Evolutionary conservation across 2,888 invertebrate genomes (phyloP).

Genomic region (Coremacera marginata): DNA sequence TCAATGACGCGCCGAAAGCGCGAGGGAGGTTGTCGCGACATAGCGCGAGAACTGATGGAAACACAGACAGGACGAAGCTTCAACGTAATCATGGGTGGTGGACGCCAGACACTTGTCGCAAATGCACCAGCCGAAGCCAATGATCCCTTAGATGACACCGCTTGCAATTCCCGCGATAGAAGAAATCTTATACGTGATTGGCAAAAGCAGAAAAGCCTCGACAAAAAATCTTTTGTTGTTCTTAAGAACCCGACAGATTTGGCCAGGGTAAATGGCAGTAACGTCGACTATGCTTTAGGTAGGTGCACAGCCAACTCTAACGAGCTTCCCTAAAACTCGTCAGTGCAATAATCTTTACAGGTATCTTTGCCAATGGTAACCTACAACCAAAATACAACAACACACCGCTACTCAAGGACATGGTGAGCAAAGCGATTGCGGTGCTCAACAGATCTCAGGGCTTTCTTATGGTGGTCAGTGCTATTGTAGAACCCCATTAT

Average conservation of each 20-base stretch:
- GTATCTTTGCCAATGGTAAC: slow-evolving; percentile 82
- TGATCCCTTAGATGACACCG: slow-evolving; percentile 74
- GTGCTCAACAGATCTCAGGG: slow-evolving; percentile 77
- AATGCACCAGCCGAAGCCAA: slow-evolving; percentile 70
- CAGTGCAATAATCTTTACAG: neutral
- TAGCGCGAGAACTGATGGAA: slow-evolving; percentile 83
- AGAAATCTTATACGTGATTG: slow-evolving; percentile 81
- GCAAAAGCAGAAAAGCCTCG: slow-evolving; percentile 72
- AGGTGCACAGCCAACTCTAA: slow-evolving; percentile 23
- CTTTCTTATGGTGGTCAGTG: slow-evolving; percentile 83
- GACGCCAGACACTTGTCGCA: slow-evolving; percentile 77
- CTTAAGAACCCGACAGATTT: slow-evolving; percentile 78
- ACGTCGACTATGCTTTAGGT: slow-evolving; percentile 83
- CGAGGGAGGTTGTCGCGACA: slow-evolving; percentile 78
- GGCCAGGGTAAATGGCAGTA: slow-evolving; percentile 71
- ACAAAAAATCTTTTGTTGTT: slow-evolving; percentile 72
- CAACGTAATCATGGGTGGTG: slow-evolving; percentile 81
- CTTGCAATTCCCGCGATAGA: slow-evolving; percentile 78
- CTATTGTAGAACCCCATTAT: slow-evolving; percentile 81
- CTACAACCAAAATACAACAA: slow-evolving; percentile 59
- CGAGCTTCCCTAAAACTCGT: neutral
- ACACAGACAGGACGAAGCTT: slow-evolving; percentile 76
- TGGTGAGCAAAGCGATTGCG: slow-evolving; percentile 81
- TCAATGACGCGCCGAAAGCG: slow-evolving; percentile 67
- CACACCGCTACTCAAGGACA: slow-evolving; percentile 80